A percentile compares a stretch with the other conserved stretches of the same genome.
phyloP scores from a whole-genome alignment of 1,140 invertebrate species.

The Cherax destructor region DNA sequence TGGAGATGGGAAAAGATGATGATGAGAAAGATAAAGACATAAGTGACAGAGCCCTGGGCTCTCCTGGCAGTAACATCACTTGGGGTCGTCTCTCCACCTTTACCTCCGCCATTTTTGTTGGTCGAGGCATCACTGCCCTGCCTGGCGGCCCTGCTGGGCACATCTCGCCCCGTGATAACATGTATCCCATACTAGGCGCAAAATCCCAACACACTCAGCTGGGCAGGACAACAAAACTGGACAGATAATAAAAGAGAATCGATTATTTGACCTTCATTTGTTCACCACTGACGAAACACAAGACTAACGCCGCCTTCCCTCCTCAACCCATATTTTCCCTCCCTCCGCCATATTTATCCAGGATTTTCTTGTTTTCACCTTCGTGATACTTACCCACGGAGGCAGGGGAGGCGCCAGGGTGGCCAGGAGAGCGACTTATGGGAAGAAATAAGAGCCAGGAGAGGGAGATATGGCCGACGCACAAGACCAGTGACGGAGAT shows the following conservation, averaged over 20 bases:
- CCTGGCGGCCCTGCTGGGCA: no score
- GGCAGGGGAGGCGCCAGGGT: neutral
- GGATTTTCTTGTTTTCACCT: neutral
- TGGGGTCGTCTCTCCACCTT: neutral
- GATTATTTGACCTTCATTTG: conserved; percentile 67
- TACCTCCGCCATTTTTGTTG: conserved; percentile 50
- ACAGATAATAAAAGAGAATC: conserved; percentile 65
- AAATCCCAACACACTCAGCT: neutral
- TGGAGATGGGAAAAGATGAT: no score
- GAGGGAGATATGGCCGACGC: conserved; percentile 29
- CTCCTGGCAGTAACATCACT: no score
- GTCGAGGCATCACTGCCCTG: neutral
- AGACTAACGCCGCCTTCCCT: conserved; percentile 48
- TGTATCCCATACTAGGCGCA: neutral
- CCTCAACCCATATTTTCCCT: neutral
- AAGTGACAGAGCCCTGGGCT: no score
- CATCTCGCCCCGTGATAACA: no score
- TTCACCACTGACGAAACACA: conserved; percentile 53
- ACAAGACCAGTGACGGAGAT: neutral
- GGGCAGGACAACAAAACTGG: conserved; percentile 42
- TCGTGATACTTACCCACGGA: neutral
- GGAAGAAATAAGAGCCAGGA: neutral
- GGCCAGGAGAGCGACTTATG: neutral
- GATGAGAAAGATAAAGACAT: no score
- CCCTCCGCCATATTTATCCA: neutral